Conservation (phyloP, 2,888 invertebrate genomes). For the Glomeris marginata region DNA sequence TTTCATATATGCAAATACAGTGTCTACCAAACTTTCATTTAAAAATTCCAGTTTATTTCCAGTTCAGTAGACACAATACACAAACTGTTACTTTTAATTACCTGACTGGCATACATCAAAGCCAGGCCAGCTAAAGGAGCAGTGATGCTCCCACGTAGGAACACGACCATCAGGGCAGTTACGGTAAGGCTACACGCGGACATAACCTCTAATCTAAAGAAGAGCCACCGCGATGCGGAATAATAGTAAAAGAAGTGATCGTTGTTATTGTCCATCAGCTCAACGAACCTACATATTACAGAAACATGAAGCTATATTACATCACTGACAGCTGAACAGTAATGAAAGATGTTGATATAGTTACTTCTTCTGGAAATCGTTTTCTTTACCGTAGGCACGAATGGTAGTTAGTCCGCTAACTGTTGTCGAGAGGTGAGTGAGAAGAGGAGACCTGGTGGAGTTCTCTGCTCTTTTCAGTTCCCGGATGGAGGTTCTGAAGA, state of each 20-base stretch:
- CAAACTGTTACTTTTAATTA: constrained; percentile 17
- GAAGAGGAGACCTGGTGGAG: constrained; percentile 40
- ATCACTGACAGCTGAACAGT: not conserved
- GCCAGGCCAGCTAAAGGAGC: constrained; percentile 46
- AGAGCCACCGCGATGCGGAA: constrained; percentile 38
- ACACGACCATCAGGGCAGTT: constrained; percentile 37
- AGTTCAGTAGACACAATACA: not conserved
- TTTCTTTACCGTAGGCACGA: constrained; percentile 42
- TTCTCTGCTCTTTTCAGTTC: constrained; percentile 42
- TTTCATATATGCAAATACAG: no score
- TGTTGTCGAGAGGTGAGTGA: constrained; percentile 41
- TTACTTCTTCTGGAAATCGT: constrained; percentile 35
- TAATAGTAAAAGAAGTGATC: constrained; percentile 36
- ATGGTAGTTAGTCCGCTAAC: constrained; percentile 44
- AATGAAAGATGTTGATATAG: constrained; percentile 11
- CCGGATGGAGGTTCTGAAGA: constrained; percentile 18
- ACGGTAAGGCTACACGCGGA: constrained; percentile 32
- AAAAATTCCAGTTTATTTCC: not conserved
- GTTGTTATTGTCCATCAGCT: constrained; percentile 35
- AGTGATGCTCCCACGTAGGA: constrained; percentile 31
- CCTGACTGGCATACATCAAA: constrained; percentile 40
- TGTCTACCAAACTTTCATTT: no score
- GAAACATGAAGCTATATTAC: constrained; percentile 15
- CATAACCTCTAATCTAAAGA: constrained; percentile 33
- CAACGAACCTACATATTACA: constrained; percentile 37